These are phyloP conservation scores for Acridotheres tristis DNA, from an alignment of 2,797 vertebrate genomes.

Conservation along the genomic window DNA sequence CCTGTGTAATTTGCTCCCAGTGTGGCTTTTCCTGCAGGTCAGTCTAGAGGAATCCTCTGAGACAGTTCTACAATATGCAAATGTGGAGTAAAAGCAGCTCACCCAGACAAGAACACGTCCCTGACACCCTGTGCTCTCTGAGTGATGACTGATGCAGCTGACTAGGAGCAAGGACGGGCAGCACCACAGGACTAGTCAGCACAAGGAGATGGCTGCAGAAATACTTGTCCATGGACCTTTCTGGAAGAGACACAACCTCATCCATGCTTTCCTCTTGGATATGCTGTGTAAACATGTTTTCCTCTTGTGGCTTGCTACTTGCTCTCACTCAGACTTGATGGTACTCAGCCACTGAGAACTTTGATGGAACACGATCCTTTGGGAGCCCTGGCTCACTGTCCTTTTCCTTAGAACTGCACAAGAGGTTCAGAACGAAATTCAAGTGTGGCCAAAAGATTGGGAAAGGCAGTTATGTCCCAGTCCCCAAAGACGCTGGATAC, in stretches of 20 bases:
- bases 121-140: not conserved
- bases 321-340: not conserved
- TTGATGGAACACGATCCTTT: accelerated
- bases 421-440: not conserved
- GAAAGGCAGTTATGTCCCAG: not conserved
- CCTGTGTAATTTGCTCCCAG: not conserved
- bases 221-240: not conserved
- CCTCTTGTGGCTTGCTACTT: not conserved
- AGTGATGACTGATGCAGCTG: not conserved
- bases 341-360: not conserved
- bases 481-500: not conserved
- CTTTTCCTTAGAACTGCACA: not conserved
- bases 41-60: not conserved
- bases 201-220: not conserved
- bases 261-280: not conserved
- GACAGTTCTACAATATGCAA: accelerated
- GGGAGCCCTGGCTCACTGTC: not conserved
- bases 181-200: not conserved
- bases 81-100: not conserved
- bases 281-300: not conserved
- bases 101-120: not conserved
- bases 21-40: not conserved
- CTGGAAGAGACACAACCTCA: not conserved
- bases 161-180: not conserved
- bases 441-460: not conserved